Base-by-base conservation (phyloP, 2,888 invertebrate genomes). In the Drosophila yooni region DNA sequence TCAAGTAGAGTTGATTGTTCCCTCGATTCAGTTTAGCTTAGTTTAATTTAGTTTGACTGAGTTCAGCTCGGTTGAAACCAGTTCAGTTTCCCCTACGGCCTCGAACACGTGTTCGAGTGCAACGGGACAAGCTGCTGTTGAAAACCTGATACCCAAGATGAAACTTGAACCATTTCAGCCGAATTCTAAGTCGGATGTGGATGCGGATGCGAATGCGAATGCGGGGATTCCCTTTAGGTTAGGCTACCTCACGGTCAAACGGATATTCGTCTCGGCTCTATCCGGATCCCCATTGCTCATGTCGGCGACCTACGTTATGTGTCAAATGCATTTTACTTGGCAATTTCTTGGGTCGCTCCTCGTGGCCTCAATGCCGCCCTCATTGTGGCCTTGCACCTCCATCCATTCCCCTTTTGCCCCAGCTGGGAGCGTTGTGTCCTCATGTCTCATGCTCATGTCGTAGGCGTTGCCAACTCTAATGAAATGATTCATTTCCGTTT, bases 401-500 rank as follows among this genome's bases (percentile, higher is more conserved):
- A 57, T 3, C 6, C 29, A 18, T 7, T 21, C 10, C 40, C 46
- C 15, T 46, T 25, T 1, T 15, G 29, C 18, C 15, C 10, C 10
- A 34, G 38, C 38, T 25, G 51, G 75, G 53, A 63, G 54, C 56
- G 64, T 70, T 80, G 54, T 71, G 84, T 70, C 79, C 77, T 69
- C 68, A 77, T 83, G 81, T 78, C 70, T 75, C 59, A 36, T 67
- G 76, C 83, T 86, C 88, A 83, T 86, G 89, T 82, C 76, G 88
- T 83, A 88, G 90, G 88, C 85, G 83, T 89, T 83, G 88, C 85
- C 86, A 88, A 89, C 91, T 88, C 87, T 91, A 91, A 92, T 92
- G 90, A 90, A 91, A 91, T 92, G 92, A 91, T 92, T 92, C 91
- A 91, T 91, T 92, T 91, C 91, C 91, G 86, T 88, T 91, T 90